Percentiles rank a stretch among this genome's conserved stretches.
These are phyloP conservation scores for Leucosticte australis DNA, from an alignment of 2,113 vertebrate species.

Conservation along the genomic window DNA sequence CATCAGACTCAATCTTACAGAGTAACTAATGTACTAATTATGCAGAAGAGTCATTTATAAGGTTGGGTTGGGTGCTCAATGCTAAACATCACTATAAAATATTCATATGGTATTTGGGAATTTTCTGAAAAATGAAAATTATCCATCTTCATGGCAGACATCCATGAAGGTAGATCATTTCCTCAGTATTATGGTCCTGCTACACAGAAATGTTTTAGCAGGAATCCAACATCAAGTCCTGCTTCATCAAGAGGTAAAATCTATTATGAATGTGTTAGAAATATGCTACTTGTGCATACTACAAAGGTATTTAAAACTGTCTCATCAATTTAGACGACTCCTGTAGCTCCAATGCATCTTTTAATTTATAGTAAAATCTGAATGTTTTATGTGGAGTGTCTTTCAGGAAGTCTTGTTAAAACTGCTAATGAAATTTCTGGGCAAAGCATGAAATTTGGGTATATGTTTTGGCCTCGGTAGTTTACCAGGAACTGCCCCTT, in stretches of 20 bases:
- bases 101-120: slow-evolving; percentile 69
- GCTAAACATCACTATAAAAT: slow-evolving; percentile 74
- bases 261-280: neutral
- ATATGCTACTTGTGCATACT: neutral
- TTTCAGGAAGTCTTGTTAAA: neutral
- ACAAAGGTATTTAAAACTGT: neutral
- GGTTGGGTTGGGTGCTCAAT: slow-evolving; percentile 66
- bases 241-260: neutral
- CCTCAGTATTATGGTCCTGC: neutral
- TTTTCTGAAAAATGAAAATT: slow-evolving; percentile 35
- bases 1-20: slow-evolving; percentile 71
- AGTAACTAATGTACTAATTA: slow-evolving; percentile 80
- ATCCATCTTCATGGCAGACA: slow-evolving; percentile 6
- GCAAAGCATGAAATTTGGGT: neutral
- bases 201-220: neutral
- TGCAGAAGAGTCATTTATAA: slow-evolving; percentile 73
- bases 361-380: neutral
- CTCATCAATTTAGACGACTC: neutral
- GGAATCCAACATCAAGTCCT: neutral
- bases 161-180: slow-evolving; percentile 45
- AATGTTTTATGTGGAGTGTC: neutral
- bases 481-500: neutral
- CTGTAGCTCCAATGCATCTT: neutral
- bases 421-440: neutral
- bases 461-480: neutral